phyloP scores from a whole-genome alignment of 2,888 invertebrate genomes.

The Pseudococcus jackbeardsleyi region DNA sequence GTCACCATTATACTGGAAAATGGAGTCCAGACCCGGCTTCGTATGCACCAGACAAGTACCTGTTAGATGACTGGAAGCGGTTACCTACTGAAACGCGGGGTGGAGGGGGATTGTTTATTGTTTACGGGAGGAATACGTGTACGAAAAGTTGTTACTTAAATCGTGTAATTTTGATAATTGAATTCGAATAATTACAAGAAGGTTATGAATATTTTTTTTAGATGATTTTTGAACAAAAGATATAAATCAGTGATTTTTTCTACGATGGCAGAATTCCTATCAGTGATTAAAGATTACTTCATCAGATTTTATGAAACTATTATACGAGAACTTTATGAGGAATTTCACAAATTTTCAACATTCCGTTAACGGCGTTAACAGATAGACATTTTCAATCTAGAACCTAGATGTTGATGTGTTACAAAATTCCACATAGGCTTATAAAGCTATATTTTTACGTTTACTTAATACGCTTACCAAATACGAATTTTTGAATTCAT shows the following conservation, averaged over 20 bases:
- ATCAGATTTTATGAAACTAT: neutral
- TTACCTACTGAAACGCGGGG: neutral
- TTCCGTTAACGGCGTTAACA: too few species aligned
- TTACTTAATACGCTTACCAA: too few species aligned
- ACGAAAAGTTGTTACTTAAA: neutral
- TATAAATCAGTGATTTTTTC: neutral
- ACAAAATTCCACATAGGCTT: neutral
- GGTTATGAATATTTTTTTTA: neutral
- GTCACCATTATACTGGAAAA: neutral
- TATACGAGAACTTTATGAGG: too few species aligned
- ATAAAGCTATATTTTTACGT: too few species aligned
- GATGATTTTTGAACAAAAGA: neutral
- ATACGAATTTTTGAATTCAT: neutral
- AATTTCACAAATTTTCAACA: neutral
- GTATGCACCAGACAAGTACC: conserved; percentile 25
- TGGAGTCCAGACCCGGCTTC: conserved; percentile 34
- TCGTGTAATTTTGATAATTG: neutral
- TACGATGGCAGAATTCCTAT: neutral
- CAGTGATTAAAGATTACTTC: neutral
- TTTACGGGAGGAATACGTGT: conserved; percentile 1
- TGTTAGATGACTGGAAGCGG: conserved; percentile 36
- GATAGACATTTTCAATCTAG: too few species aligned
- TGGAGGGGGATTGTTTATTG: neutral
- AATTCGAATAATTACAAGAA: neutral
- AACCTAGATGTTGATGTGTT: neutral